These are phyloP conservation scores for Dryococelus australis DNA, from an alignment of 2,888 invertebrate genomes.

Conservation along the genomic window DNA sequence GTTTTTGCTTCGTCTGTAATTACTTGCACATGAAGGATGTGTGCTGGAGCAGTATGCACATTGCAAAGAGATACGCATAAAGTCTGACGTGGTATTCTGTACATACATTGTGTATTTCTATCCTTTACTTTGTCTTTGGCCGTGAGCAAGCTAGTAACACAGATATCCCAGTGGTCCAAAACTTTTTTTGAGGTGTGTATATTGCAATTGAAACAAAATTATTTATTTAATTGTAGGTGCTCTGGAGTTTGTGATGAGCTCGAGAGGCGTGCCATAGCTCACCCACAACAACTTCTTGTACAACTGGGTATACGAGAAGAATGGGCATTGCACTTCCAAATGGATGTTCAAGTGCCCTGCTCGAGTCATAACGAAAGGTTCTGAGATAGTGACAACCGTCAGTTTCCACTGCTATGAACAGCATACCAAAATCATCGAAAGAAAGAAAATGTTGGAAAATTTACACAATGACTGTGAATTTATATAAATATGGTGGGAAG, in stretches of 20 bases:
- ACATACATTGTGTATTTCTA: too few species aligned
- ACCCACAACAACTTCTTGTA: neutral
- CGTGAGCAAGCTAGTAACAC: too few species aligned
- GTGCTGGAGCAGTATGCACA: too few species aligned
- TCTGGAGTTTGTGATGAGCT: neutral
- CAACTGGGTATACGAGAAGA: neutral
- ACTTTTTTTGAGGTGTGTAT: too few species aligned
- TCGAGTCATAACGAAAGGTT: neutral
- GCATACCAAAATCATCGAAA: neutral
- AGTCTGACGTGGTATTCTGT: too few species aligned
- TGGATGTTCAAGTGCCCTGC: neutral
- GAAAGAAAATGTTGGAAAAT: neutral
- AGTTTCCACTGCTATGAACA: neutral
- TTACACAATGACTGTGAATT: neutral
- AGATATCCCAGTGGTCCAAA: too few species aligned
- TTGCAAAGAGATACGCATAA: too few species aligned
- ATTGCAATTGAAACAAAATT: too few species aligned
- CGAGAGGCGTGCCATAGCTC: neutral
- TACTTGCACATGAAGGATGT: too few species aligned
- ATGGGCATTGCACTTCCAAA: neutral
- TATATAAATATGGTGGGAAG: too few species aligned
- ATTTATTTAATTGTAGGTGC: neutral
- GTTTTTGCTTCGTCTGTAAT: too few species aligned
- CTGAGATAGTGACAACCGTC: neutral
- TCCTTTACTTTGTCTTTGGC: too few species aligned